A percentile compares a stretch with the other conserved stretches of the same genome.
These are phyloP conservation scores for Epinephelus coioides DNA, from an alignment of 2,797 vertebrate species.

Conservation along the genomic window DNA sequence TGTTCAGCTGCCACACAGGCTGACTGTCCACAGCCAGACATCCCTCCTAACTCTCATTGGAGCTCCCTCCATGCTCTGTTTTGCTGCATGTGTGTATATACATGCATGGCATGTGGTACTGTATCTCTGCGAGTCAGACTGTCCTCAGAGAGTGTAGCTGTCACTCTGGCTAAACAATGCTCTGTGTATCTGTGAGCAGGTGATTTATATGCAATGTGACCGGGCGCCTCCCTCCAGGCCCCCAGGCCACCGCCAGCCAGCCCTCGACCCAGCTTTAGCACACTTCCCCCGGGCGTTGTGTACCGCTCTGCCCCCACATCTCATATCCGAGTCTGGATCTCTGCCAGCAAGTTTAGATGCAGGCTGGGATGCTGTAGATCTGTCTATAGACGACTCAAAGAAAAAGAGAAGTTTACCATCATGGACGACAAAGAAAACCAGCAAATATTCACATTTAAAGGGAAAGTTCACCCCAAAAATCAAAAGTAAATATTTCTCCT, in stretches of 20 bases:
- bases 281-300: conserved; percentile 49
- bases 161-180: conserved; percentile 69
- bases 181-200: conserved; percentile 63
- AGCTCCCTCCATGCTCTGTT: conserved; percentile 49
- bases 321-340: conserved; percentile 41
- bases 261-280: conserved; percentile 63
- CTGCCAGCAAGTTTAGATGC: conserved; percentile 38
- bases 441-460: neutral
- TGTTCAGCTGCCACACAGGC: conserved; percentile 55
- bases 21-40: conserved; percentile 45
- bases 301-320: conserved; percentile 48
- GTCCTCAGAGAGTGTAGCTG: conserved; percentile 60
- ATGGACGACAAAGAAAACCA: neutral
- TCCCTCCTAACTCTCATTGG: conserved; percentile 28
- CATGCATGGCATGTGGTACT: conserved; percentile 25
- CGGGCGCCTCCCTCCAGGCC: conserved; percentile 54
- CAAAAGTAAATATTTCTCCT: no score
- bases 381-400: conserved; percentile 18
- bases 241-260: conserved; percentile 39
- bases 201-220: conserved; percentile 79
- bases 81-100: conserved; percentile 27
- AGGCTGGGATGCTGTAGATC: conserved; percentile 16
- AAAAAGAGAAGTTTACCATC: no score
- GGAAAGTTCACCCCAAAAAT: no score
- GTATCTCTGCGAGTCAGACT: conserved; percentile 38